Conservation (phyloP, 2,888 invertebrate species). For the Chalcosyrphus nemorum region DNA sequence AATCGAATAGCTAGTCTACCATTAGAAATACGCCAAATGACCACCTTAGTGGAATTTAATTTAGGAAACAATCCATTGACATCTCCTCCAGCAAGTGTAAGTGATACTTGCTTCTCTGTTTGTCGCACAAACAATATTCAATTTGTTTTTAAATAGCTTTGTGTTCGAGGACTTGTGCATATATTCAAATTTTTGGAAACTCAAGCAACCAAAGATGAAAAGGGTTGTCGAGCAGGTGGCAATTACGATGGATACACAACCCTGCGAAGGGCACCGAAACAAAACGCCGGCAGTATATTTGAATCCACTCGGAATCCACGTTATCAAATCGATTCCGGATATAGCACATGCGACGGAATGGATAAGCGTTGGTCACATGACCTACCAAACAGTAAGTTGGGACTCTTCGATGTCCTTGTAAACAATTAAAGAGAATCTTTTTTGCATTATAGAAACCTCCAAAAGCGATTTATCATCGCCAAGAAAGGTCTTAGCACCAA, state of each 20-base stretch:
- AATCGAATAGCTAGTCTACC: slow-evolving; percentile 95
- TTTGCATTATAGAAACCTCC: slow-evolving; percentile 32
- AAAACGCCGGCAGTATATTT: slow-evolving; percentile 78
- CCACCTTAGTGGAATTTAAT: slow-evolving; percentile 89
- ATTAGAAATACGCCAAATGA: slow-evolving; percentile 93
- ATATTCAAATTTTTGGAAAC: slow-evolving; percentile 97
- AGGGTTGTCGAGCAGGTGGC: slow-evolving; percentile 79
- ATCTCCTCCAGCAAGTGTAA: slow-evolving; percentile 95
- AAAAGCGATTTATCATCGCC: slow-evolving; percentile 71
- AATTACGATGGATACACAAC: slow-evolving; percentile 82
- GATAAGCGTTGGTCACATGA: slow-evolving; percentile 94
- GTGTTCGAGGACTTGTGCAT: slow-evolving; percentile 95
- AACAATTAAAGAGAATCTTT: neutral
- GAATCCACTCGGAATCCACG: slow-evolving; percentile 79
- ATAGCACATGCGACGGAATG: slow-evolving; percentile 92
- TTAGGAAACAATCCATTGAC: slow-evolving; percentile 95
- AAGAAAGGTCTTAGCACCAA: slow-evolving; percentile 74
- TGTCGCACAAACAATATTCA: no score
- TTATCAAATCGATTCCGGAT: slow-evolving; percentile 94
- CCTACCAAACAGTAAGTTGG: slow-evolving; percentile 82
- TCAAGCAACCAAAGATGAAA: slow-evolving; percentile 88
- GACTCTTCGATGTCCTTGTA: neutral
- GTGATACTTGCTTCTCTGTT: slow-evolving; percentile 78
- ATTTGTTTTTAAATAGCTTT: slow-evolving; percentile 81
- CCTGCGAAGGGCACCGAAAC: slow-evolving; percentile 79